Evolutionary conservation across 1,140 invertebrate species (phyloP).

Genomic region (Apis laboriosa): DNA sequence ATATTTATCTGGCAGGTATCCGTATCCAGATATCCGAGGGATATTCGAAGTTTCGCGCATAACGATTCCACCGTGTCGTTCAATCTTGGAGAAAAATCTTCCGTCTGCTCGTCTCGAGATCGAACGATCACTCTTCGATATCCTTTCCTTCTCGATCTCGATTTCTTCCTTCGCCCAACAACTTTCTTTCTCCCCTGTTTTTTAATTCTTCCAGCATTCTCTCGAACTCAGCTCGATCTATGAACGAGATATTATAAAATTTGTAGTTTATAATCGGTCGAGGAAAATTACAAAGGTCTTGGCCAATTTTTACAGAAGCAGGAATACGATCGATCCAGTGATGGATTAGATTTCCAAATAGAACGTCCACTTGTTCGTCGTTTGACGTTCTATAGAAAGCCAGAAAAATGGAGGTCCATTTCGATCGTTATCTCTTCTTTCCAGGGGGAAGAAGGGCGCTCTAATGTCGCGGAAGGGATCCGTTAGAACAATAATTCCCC

Average conservation of each 20-base stretch:
- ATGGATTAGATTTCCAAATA: background rate
- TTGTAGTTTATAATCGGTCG: background rate
- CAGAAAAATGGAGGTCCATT: background rate
- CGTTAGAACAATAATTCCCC: constrained; percentile 49
- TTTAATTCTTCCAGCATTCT: background rate
- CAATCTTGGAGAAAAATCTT: constrained; percentile 27
- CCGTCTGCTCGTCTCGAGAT: background rate
- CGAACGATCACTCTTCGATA: background rate
- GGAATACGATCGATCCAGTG: background rate
- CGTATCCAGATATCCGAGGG: constrained; percentile 31
- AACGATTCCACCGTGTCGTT: constrained; percentile 11
- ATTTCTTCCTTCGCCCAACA: no score
- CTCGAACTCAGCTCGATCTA: no score
- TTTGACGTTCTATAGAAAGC: background rate
- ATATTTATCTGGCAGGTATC: constrained; percentile 24
- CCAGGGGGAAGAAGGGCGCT: constrained; percentile 1
- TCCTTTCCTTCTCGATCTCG: background rate
- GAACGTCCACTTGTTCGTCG: background rate
- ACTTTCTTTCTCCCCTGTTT: background rate
- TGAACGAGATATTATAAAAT: background rate
- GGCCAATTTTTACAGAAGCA: background rate
- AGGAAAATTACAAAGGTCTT: no score
- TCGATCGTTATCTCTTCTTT: constrained; percentile 39
- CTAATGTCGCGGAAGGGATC: constrained; percentile 32
- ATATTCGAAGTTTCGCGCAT: constrained; percentile 26